These are phyloP conservation scores for Chouioia cunea DNA, from an alignment of 2,888 invertebrate genomes.

Conservation along the genomic window DNA sequence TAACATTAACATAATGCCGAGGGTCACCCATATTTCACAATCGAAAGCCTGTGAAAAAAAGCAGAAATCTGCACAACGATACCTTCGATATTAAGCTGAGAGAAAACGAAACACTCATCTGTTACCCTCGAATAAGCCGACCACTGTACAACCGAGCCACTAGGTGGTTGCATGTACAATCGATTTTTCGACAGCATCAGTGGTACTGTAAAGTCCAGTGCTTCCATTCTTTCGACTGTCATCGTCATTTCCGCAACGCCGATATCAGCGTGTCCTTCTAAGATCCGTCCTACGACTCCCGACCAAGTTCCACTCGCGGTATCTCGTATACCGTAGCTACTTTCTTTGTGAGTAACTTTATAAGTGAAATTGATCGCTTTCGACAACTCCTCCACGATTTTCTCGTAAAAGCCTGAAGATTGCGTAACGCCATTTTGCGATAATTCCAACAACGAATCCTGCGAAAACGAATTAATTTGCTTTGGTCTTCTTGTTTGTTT, in stretches of 20 bases:
- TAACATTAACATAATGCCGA: background rate
- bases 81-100: no score
- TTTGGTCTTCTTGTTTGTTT: no score
- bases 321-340: no score
- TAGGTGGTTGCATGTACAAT: conserved; percentile 47
- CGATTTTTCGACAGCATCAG: conserved; percentile 42
- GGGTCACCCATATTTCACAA: background rate
- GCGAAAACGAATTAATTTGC: no score
- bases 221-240: conserved; percentile 41
- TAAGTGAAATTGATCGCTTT: no score
- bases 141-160: conserved; percentile 47
- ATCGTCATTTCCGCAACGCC: conserved; percentile 47
- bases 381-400: no score
- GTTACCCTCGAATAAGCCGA: conserved; percentile 50
- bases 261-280: conserved; percentile 48
- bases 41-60: background rate
- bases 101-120: no score
- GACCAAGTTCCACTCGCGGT: conserved; percentile 46
- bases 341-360: no score
- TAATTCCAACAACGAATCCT: no score
- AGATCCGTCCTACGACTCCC: conserved; percentile 51
- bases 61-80: no score
- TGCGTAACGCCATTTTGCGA: no score
- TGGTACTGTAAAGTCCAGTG: conserved; percentile 53
- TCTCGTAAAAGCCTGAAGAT: no score